These are phyloP conservation scores for Aleiodes testaceus DNA, from an alignment of 2,888 invertebrate species.

Conservation along the genomic window DNA sequence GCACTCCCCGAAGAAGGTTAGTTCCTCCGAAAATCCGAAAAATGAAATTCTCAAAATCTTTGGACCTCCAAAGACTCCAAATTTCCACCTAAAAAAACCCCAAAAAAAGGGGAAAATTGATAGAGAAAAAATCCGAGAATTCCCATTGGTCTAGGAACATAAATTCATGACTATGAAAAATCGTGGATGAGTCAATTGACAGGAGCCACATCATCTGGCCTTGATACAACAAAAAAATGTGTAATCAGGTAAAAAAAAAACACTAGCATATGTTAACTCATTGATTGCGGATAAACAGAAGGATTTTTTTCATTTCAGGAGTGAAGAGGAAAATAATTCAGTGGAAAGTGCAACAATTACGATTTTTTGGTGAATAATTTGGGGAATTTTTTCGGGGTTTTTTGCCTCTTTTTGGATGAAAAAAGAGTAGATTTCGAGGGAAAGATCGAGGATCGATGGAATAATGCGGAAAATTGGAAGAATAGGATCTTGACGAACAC, in stretches of 20 bases:
- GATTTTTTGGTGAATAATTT: no score
- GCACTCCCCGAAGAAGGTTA: no score
- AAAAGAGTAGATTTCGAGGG: not conserved
- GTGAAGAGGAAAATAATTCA: no score
- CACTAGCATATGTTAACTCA: slow-evolving; percentile 15
- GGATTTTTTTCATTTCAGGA: not conserved
- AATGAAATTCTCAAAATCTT: no score
- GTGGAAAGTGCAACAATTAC: no score
- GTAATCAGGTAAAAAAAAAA: slow-evolving; percentile 23
- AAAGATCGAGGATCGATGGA: slow-evolving; percentile 4
- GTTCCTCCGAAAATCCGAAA: no score
- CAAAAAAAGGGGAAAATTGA: no score
- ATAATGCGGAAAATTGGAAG: slow-evolving; percentile 57
- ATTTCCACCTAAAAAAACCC: no score
- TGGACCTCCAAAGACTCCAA: no score
- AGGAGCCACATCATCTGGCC: slow-evolving; percentile 63
- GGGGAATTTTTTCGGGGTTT: not conserved
- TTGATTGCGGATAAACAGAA: not conserved
- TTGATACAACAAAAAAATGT: slow-evolving; percentile 54
- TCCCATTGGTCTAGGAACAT: not conserved
- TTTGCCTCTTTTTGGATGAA: not conserved
- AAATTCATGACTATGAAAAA: not conserved
- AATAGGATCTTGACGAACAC: slow-evolving; percentile 66
- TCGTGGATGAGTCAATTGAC: slow-evolving; percentile 52
- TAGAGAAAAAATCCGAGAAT: not conserved